Evolutionary conservation across 2,888 invertebrate genomes (phyloP), one percentile per base, ranked within the genome.

Genomic region (Dexiosoma caninum): DNA sequence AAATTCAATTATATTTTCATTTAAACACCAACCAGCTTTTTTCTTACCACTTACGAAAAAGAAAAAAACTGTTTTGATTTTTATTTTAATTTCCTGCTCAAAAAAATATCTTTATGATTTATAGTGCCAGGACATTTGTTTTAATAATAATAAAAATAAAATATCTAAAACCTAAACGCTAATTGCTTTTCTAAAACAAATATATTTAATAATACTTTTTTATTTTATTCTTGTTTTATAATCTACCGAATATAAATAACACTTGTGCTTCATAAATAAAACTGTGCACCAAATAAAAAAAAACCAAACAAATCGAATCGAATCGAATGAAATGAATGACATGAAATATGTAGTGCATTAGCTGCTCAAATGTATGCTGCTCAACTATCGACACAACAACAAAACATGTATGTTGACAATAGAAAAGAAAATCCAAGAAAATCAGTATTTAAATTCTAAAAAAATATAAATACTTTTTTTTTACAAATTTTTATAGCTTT

Each of bases 301-400:
- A n/a, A 53, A 12, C 53, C 75, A 78, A 42, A 85, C 83, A 44
- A 81, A 82, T 84, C 19, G 71, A 86, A 83, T 78, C 83, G 46
- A 16, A 59, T 16, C 30, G 16, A 59, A 59, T 23, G 23, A 37
- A 57, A 2, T 35, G 23, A 53, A 72, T 59, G 84, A 84, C 86
- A n/a, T n/a, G n/a, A n/a, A n/a, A n/a, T n/a, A n/a, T n/a, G 86
- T 95, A 96, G 96, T 95, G 96, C 96, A 95, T 96, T 96, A 94
- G 96, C 96, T 94, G 95, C 96, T 93, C 96, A 96, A 95, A 96
- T 96, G 96, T 95, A 95, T 93, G 96, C 95, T 92, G 94, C 94
- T 93, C 96, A 96, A 94, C 94, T 95, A 91, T 95, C 95, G 91
- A 94, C 95, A 92, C 96, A 96, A 93, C 96, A 96, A 93, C 96